Percentiles rank a stretch among this genome's conserved stretches.
These are phyloP conservation scores for Penaeus vannamei DNA, from an alignment of 1,140 invertebrate species.

Conservation along the genomic window DNA sequence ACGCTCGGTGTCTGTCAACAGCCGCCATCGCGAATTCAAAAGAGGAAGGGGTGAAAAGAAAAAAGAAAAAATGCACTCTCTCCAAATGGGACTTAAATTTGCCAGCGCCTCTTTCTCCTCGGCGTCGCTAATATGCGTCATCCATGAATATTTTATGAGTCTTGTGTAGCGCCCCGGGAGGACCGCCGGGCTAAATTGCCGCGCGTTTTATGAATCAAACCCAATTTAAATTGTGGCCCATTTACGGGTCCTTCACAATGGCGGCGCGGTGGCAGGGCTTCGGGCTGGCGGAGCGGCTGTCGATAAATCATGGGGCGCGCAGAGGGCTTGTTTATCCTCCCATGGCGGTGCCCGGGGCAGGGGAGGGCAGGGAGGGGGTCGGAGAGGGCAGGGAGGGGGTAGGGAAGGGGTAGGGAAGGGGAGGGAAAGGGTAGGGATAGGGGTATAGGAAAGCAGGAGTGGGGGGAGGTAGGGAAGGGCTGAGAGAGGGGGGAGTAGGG, in stretches of 20 bases:
- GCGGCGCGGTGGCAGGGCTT: background rate
- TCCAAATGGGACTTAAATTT: conserved; percentile 37
- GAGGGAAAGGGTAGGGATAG: too few species aligned
- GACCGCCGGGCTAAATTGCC: conserved; percentile 43
- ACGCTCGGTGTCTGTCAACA: conserved; percentile 36
- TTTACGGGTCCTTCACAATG: conserved; percentile 30
- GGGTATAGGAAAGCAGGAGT: too few species aligned
- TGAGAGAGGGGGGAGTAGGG: too few species aligned
- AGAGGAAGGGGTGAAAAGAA: conserved; percentile 1
- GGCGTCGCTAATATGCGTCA: conserved; percentile 37
- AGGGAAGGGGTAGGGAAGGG: too few species aligned
- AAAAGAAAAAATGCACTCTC: background rate
- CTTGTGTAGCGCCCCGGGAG: conserved; percentile 2
- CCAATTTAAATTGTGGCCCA: conserved; percentile 48
- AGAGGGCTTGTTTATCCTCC: conserved; percentile 31
- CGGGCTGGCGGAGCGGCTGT: too few species aligned
- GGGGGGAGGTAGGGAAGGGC: too few species aligned
- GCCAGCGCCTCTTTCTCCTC: conserved; percentile 36
- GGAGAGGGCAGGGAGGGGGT: too few species aligned
- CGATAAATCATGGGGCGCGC: too few species aligned
- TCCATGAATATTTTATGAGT: conserved; percentile 52
- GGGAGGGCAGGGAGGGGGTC: too few species aligned
- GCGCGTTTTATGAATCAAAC: conserved; percentile 47
- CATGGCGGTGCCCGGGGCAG: too few species aligned
- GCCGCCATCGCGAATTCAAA: conserved; percentile 29